Evolutionary conservation across 2,797 vertebrate genomes (phyloP), one percentile per base, ranked within the genome.

Genomic region (Pteronotus mesoamericanus): DNA sequence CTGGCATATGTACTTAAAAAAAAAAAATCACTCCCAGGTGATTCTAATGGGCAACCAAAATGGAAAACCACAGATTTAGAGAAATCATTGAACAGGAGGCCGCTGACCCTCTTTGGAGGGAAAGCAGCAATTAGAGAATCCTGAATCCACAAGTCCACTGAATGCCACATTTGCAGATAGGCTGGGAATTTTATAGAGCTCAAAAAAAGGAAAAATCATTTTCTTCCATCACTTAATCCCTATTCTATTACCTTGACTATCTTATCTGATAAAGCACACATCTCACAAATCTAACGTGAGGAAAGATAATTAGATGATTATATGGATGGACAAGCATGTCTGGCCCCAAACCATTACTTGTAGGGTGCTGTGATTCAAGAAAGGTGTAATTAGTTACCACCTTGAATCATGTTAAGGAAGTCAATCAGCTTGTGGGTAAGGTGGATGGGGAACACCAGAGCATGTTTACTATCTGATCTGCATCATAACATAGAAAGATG

Each of bases 251-350:
- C n/a, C 24, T 57, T 82, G 15, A 57, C 72, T 86, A 26, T 26
- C 22, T 71, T 94, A 74, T 22, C 79, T 85, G 71, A 91, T 71
- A 95, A 80, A 57, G 48, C 46, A 32, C 21, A 64, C 71, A 44
- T n/a, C 8, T 83, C 68, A 83, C 57, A 86, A 64, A 71, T 48
- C 24, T 68, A 74, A 85, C 32, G 46, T 72, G 29, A 74, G 26
- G 44, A 71, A 82, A 46, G 48, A 71, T 68, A 90, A 74, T 82
- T 83, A 83, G 51, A 75, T 95, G 61, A 78, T 95, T 72, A n/a
- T 14, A 92, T 5, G 74, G 66, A 64, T 32, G 51, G 57, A 72
- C 39, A 92, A 88, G 42, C 46, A 64, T 86, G 66, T 93, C 79
- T 77, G 84, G 77, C 68, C 42, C 53, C 48, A 89, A 64, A 80